Evolutionary conservation across 2,797 vertebrate species (phyloP).

Genomic region (Parotocinclus haroldoi): DNA sequence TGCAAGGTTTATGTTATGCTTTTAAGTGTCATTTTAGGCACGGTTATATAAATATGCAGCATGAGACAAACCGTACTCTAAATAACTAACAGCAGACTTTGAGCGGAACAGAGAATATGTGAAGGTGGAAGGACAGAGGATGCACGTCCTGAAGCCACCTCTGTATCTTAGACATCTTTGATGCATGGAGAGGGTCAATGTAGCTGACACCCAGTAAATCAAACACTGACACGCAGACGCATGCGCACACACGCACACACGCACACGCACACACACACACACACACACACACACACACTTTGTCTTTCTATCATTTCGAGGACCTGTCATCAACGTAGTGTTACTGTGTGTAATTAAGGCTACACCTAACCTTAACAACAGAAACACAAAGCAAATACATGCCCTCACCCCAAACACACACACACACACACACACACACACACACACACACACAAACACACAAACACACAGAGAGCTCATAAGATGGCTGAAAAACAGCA

Average conservation of each 20-base stretch:
- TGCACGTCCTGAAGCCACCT: no score
- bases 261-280: not conserved
- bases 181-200: not conserved
- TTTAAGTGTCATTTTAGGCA: no score
- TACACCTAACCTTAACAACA: not conserved
- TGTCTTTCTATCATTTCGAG: no score
- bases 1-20: no score
- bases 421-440: conserved; percentile 23
- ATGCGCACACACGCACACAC: not conserved
- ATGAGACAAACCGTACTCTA: no score
- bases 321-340: no score
- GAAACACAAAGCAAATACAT: not conserved
- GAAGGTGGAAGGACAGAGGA: no score
- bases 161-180: conserved; percentile 1
- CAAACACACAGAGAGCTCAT: conserved; percentile 18
- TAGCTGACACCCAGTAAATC: conserved; percentile 4
- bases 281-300: not conserved
- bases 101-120: no score
- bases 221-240: not conserved
- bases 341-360: not conserved
- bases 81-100: no score
- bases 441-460: conserved; percentile 3
- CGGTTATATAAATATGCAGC: no score
- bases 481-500: conserved; percentile 27
- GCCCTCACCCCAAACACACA: not conserved